phyloP scores from a whole-genome alignment of 1,140 invertebrate genomes.

The Lordiphosa mommai region DNA sequence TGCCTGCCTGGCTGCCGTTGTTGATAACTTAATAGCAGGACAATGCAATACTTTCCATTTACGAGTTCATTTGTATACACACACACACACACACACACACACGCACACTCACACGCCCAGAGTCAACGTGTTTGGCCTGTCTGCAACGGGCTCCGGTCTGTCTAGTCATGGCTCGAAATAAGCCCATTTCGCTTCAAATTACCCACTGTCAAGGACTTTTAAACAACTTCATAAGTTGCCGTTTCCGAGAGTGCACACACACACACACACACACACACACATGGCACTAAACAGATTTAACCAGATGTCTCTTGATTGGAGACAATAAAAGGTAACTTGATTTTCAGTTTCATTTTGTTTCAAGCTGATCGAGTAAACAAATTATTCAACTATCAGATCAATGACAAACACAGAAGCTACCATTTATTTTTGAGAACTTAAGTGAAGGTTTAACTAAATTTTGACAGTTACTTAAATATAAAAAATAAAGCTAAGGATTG shows the following conservation, averaged over 20 bases:
- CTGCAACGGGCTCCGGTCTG: conserved; percentile 2
- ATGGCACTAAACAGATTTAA: conserved; percentile 2
- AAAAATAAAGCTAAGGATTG: too few species aligned
- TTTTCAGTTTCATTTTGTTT: too few species aligned
- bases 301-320: conserved; percentile 1
- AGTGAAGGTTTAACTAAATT: too few species aligned
- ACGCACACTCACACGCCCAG: neutral
- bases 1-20: conserved; percentile 34
- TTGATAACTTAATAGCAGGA: conserved; percentile 73
- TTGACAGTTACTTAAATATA: too few species aligned
- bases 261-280: conserved; percentile 6
- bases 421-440: too few species aligned
- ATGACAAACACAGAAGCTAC: too few species aligned
- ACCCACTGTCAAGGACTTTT: conserved; percentile 48
- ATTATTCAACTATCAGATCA: too few species aligned
- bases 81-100: conserved; percentile 1
- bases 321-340: too few species aligned
- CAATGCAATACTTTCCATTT: conserved; percentile 67
- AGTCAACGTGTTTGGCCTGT: conserved; percentile 13
- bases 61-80: conserved; percentile 47
- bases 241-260: conserved; percentile 9
- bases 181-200: conserved; percentile 43
- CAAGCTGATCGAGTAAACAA: too few species aligned
- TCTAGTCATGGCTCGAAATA: conserved; percentile 30
- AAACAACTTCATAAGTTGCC: conserved; percentile 45